Evolutionary conservation across 2,797 vertebrate genomes (phyloP), one percentile per base, ranked within the genome.

Genomic region (Neosilurus mollespiculum): DNA sequence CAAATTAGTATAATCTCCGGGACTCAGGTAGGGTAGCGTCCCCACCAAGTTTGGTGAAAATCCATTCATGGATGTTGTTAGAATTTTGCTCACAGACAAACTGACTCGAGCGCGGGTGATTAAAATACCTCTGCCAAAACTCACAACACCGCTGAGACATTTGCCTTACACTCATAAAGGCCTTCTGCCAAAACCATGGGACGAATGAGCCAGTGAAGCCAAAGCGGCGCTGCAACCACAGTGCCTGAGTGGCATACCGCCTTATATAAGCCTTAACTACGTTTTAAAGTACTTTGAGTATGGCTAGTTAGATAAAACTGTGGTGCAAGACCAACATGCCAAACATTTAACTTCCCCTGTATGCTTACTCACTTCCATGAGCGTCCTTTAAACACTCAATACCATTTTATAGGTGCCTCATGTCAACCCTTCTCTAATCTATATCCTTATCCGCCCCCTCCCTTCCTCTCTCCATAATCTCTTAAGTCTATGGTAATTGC

Each of bases 391-490:
- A 22, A 59, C 30, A 61, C 34, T 43, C 75, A 24, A 49, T 77
- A 24, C 58, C 5, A 22, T 61, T 61, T 77, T 37, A 61, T 61
- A 61, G 73, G 34, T 61, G 30, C 18, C 30, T 76, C 54, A 37
- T 59, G 75, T 62, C 26, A 10, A 24, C 58, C 37, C 34, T 78
- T 49, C 34, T 78, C 58, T 49, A 62, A 62, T 78, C 75, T 9
- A 78, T 49, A 78, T 49, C 58, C 9, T 15, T 61, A 62, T 9
- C 37, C 75, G 37, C 12, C 71, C 8, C 58, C 20, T 34, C 26
- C 24, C 9, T 1, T 73, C 3, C 7, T 11, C 30, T 61, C 56
- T 43, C 12, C 7, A 26, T 78, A 78, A 78, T 62, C 58, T 43
- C 37, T 78, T 43, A 77, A 77, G 34, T 43, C 58, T 22, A 61